These are phyloP conservation scores for Podarcis cretensis DNA, from an alignment of 2,113 vertebrate species.

Conservation along the genomic window DNA sequence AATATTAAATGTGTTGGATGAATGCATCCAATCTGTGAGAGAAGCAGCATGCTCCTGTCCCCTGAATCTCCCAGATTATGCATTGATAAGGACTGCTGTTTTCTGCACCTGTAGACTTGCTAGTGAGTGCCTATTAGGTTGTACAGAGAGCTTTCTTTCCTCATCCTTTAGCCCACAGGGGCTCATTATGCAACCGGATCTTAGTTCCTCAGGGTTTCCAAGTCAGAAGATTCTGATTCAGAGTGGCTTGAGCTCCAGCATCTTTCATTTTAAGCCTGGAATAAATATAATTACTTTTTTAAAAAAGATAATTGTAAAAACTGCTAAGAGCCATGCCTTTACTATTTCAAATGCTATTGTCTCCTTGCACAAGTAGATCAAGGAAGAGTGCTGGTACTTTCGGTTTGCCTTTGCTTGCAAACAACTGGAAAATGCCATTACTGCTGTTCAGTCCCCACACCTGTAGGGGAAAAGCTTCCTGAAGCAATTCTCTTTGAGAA, in stretches of 20 bases:
- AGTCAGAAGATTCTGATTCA: not conserved
- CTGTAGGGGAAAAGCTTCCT: conserved; percentile 32
- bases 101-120: not conserved
- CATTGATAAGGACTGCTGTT: not conserved
- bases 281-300: not conserved
- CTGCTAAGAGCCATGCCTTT: not conserved
- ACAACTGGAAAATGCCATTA: conserved; percentile 19
- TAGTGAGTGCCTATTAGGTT: not conserved
- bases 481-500: conserved; percentile 23
- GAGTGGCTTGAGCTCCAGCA: not conserved
- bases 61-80: not conserved
- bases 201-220: not conserved
- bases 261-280: not conserved
- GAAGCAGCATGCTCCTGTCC: not conserved
- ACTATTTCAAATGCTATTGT: not conserved
- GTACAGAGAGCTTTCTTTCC: not conserved
- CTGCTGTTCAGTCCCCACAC: conserved; percentile 1
- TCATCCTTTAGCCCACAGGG: not conserved
- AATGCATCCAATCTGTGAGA: not conserved
- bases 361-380: not conserved
- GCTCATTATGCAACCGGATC: not conserved
- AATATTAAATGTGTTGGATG: not conserved
- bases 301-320: not conserved
- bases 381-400: not conserved
- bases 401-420: not conserved